Base-by-base conservation (phyloP, 2,113 vertebrate species). In the Cricetomys ansorgei region DNA sequence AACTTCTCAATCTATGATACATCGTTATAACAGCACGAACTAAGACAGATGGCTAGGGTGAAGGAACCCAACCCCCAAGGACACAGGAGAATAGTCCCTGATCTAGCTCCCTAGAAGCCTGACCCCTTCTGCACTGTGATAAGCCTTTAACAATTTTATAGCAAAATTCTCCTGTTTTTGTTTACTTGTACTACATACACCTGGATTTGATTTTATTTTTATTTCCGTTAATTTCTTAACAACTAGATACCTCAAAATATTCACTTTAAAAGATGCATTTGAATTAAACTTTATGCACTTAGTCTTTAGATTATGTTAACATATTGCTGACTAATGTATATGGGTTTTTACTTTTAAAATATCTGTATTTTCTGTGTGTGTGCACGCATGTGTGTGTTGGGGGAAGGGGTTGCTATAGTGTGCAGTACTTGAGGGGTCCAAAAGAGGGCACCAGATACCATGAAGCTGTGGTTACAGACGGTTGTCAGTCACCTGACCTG, bases 381-480 rank as follows among this genome's bases (percentile, higher is more conserved):
- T 13, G 34, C 9, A 15, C 43, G n/a, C 31, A 7, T 43, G 13
- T 76, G 11, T 76, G 27, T 21, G 25, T 43, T 43, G 55, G 13
- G n/a, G 10, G 0, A 0, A 12, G n/a, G n/a, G 40, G n/a, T 7
- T 19, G 27, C 13, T 57, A 45, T 43, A 16, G 40, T 34, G 4
- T 45, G 57, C 40, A 64, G 81, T 45, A 34, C 16, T 55, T 21
- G 59, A 64, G n/a, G 40, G 3, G 40, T 31, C 40, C 29, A 64
- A 29, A 45, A 45, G 19, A 57, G 55, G 37, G 15, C 59, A 65
- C 21, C 27, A 34, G 59, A 8, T 34, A 34, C 57, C 81, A 45
- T 8, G 3, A 40, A 48, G 29, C 59, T 65, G 40, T 11, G 40
- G 15, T 12, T 64, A 45, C 59, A 84, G n/a, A 43, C n/a, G 23